A percentile compares a stretch with the other conserved stretches of the same genome.
Conservation (phyloP, 1,140 invertebrate species). For the Spodoptera frugiperda region DNA sequence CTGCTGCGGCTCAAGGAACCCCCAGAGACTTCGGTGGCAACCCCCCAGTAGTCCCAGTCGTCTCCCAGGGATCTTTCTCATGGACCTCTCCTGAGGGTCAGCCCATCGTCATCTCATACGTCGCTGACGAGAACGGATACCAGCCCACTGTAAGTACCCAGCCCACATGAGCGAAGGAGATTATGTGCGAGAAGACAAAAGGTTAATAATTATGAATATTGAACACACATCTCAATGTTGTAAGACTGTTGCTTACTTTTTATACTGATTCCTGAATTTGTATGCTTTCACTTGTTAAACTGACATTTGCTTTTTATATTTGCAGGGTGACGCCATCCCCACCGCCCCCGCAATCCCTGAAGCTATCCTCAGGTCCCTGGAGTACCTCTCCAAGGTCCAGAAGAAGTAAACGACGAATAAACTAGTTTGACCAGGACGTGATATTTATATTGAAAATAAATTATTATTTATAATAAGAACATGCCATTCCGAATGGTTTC, state of each 20-base stretch:
- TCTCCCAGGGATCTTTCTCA: constrained; percentile 59
- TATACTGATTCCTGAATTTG: background rate
- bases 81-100: constrained; percentile 66
- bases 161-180: background rate
- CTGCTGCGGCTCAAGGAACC: constrained; percentile 77
- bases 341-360: constrained; percentile 72
- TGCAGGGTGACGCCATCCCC: constrained; percentile 71
- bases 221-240: background rate
- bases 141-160: constrained; percentile 70
- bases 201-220: background rate
- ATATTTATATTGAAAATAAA: constrained; percentile 1
- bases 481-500: background rate
- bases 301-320: constrained; percentile 42
- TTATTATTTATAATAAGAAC: constrained; percentile 9
- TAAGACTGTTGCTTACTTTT: background rate
- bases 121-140: constrained; percentile 85
- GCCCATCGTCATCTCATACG: constrained; percentile 67
- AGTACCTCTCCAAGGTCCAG: constrained; percentile 45
- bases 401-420: constrained; percentile 24
- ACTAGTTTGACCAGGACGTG: background rate
- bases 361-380: constrained; percentile 65
- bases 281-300: background rate
- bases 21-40: constrained; percentile 75
- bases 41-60: constrained; percentile 70
- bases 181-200: background rate